Percentiles rank a stretch among this genome's conserved stretches.
Conservation (phyloP, 2,888 invertebrate species). For the Drosophila robusta region DNA sequence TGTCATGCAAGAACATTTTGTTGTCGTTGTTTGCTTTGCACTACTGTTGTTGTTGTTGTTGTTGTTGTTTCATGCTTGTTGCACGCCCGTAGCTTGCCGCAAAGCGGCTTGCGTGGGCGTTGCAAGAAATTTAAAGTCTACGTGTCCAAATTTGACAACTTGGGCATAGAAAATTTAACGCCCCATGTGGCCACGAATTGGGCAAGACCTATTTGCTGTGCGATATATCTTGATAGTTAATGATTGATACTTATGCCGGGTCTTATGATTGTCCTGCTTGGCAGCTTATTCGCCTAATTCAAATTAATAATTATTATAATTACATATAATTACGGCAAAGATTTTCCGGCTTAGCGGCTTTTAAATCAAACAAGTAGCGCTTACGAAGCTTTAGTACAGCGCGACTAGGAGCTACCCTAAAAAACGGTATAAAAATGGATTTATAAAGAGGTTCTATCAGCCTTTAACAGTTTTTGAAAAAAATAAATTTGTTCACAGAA, state of each 20-base stretch:
- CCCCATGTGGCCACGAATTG: slow-evolving; percentile 49
- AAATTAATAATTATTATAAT: slow-evolving; percentile 9
- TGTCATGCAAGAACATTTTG: slow-evolving; percentile 69
- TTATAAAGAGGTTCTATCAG: no score
- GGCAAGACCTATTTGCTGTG: slow-evolving; percentile 28
- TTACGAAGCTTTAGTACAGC: no score
- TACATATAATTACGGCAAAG: slow-evolving; percentile 7
- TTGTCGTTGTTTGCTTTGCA: slow-evolving; percentile 11
- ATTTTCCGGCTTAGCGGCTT: background rate
- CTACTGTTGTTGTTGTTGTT: slow-evolving; percentile 12
- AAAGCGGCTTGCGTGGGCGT: slow-evolving; percentile 44
- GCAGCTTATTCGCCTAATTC: background rate
- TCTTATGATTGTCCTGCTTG: background rate
- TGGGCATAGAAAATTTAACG: slow-evolving; percentile 33
- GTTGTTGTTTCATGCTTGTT: slow-evolving; percentile 5
- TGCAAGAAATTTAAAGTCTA: slow-evolving; percentile 32
- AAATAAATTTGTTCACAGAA: no score
- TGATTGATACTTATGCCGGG: slow-evolving; percentile 23
- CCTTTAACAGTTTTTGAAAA: no score
- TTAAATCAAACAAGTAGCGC: background rate
- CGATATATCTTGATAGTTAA: slow-evolving; percentile 5
- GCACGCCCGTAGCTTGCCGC: slow-evolving; percentile 4
- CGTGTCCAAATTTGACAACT: slow-evolving; percentile 54
- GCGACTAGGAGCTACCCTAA: background rate
- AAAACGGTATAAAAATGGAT: no score